Conservation (phyloP, 2,888 invertebrate species). For the Nematopogon swammerdamellus region DNA sequence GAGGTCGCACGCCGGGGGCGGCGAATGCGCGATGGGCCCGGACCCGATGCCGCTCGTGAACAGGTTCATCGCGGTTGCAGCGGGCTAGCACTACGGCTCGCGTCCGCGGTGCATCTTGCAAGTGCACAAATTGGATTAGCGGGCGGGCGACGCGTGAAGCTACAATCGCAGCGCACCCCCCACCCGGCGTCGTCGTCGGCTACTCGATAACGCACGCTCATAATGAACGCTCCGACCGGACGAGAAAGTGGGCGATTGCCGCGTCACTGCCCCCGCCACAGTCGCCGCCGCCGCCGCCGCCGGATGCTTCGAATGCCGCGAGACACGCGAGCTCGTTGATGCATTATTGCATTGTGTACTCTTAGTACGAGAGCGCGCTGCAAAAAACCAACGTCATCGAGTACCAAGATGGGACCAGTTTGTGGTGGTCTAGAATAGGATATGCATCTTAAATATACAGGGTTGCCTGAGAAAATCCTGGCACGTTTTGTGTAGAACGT, state of each 20-base stretch:
- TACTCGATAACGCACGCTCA: background rate
- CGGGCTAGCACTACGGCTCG: constrained; percentile 17
- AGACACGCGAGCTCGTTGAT: too few relatives aligned
- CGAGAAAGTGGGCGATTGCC: constrained; percentile 1
- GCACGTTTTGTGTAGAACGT: too few relatives aligned
- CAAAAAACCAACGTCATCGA: too few relatives aligned
- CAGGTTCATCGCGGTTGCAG: constrained; percentile 26
- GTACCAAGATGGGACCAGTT: too few relatives aligned
- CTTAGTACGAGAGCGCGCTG: too few relatives aligned
- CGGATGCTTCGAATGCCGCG: too few relatives aligned
- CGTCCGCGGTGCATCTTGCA: background rate
- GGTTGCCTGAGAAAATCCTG: too few relatives aligned
- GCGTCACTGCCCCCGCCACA: constrained; percentile 4
- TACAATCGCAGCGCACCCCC: constrained; percentile 1
- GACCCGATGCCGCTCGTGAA: constrained; percentile 16
- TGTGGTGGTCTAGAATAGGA: too few relatives aligned
- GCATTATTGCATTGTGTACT: too few relatives aligned
- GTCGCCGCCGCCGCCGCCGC: background rate
- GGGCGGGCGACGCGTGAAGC: constrained; percentile 13
- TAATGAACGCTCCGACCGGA: background rate
- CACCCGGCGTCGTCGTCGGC: background rate
- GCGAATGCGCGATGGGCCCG: constrained; percentile 15
- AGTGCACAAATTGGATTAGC: constrained; percentile 1
- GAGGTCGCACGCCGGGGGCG: constrained; percentile 16
- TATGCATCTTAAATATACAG: too few relatives aligned